Conservation (phyloP, 37 sponge, comb jelly and placozoan genomes). For the Ephydatia muelleri region DNA sequence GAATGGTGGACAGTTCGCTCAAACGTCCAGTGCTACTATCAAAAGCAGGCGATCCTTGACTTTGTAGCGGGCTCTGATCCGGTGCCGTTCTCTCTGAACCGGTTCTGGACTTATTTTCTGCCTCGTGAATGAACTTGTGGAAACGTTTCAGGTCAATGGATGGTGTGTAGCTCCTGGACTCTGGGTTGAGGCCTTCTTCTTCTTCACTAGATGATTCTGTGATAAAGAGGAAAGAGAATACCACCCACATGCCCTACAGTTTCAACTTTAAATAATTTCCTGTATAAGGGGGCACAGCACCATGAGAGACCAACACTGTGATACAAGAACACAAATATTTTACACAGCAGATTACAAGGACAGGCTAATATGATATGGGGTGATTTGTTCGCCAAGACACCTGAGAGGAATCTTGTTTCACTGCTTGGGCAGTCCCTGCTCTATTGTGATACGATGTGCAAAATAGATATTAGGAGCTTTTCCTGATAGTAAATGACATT, state of each 20-base stretch:
- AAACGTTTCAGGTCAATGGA: constrained; percentile 40
- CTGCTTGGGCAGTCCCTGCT: background rate
- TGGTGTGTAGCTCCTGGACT: constrained; percentile 25
- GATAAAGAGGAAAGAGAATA: background rate
- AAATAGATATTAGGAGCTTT: no score
- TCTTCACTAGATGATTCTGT: background rate
- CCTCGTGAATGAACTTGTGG: constrained; percentile 38
- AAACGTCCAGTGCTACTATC: background rate
- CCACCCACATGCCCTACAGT: background rate
- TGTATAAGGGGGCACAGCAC: background rate
- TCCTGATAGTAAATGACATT: background rate
- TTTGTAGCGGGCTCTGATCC: background rate
- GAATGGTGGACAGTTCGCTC: constrained; percentile 19
- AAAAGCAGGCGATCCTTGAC: background rate
- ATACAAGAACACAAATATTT: background rate
- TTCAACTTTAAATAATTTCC: background rate
- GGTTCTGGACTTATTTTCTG: background rate
- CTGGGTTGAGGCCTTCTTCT: background rate
- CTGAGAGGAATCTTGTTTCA: background rate
- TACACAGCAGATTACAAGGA: background rate
- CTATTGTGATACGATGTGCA: no score
- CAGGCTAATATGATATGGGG: background rate
- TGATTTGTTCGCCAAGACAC: background rate
- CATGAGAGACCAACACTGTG: background rate
- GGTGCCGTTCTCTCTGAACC: background rate